Evolutionary conservation across 2,113 vertebrate species (phyloP), one percentile per base, ranked within the genome.

Genomic region (Callithrix jacchus): DNA sequence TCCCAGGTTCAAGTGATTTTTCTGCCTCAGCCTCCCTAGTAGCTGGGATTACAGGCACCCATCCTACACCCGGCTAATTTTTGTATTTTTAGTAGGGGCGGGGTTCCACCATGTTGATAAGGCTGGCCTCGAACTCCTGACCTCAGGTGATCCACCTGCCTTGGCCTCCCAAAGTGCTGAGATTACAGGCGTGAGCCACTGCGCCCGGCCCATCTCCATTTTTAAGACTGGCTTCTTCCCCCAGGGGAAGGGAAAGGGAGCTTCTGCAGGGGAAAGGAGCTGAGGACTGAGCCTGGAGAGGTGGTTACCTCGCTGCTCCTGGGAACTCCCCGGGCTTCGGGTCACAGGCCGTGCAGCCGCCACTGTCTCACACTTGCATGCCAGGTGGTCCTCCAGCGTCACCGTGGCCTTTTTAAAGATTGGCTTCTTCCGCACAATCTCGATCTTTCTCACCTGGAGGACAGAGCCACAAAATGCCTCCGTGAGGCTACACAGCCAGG

Each of bases 381-480:
- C 99, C 94, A 99, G 96, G 0, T 99, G 99, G 97, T 99, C 99
- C 92, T 99, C 99, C 97, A 99, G 98, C 25, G 99, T 98, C 98
- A 99, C 99, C 5, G 99, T 64, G 11, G 98, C 99, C 97, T 99
- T 99, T 86, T 99, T 99, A n/a, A 99, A 99, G 91, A 94, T 96
- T 16, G 98, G 93, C 95, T 98, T 98, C 98, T 54, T 98, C 97
- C 99, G 98, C 16, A 99, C 97, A 52, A 99, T 99, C 97, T 99
- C 98, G 0, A 99, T 99, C 98, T 99, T 99, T 40, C 98, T 98
- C 96, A 99, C 99, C 99, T 99, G 93, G 20, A 97, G 35, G 70
- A 68, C 80, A 87, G 87, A 95, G 87, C 2, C 70, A 21, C 20
- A 58, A 7, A 27, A 20, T 4, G 9, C 20, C 45, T 6, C 58